Evolutionary conservation across 2,888 invertebrate genomes (phyloP), one percentile per base, ranked within the genome.

Genomic region (Acleris cristana): DNA sequence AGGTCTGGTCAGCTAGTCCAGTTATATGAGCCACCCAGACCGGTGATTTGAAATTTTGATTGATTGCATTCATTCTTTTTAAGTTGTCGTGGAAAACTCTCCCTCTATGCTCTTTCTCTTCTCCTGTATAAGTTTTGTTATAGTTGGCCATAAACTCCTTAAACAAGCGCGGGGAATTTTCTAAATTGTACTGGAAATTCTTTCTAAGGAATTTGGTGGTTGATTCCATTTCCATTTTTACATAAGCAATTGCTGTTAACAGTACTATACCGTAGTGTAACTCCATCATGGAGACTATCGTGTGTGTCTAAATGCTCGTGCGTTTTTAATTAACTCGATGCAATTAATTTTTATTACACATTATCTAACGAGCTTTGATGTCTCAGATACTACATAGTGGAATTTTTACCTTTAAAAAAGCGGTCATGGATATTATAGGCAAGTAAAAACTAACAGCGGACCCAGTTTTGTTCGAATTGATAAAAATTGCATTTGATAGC

Each of bases 41-140:
- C 0, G 1, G 0, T 1, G 44, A 44, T 4, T 53, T 48, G 2
- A 66, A 51, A 45, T 61, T 66, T 26, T 61, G 51, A 52, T 66
- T 66, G 2, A 66, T 66, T 8, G 61, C 60, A 61, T 66, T 66
- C 21, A 66, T 66, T 56, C 61, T 61, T 5, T 44, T 19, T 52
- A 66, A 45, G 52, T 66, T 66, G 52, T 61, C 65, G 10, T 44
- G 18, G 30, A 65, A 65, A 2, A 52, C 19, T 30, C 61, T 60
- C 10, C 21, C 16, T 14, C 56, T 55, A 18, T 30, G 7, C 18
- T 61, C 49, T 4, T 34, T 30, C 16, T 56, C 54, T 3, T 30
- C 16, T 10, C n/a, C 61, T 2, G 55, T 45, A 8, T 66, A 66
- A 14, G 14, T 51, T 14, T 26, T 66, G 6, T 66, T 56, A 18